A percentile compares a stretch with the other conserved stretches of the same genome.
These are phyloP conservation scores for Anniella stebbinsi DNA, from an alignment of 2,797 vertebrate genomes.

Conservation along the genomic window DNA sequence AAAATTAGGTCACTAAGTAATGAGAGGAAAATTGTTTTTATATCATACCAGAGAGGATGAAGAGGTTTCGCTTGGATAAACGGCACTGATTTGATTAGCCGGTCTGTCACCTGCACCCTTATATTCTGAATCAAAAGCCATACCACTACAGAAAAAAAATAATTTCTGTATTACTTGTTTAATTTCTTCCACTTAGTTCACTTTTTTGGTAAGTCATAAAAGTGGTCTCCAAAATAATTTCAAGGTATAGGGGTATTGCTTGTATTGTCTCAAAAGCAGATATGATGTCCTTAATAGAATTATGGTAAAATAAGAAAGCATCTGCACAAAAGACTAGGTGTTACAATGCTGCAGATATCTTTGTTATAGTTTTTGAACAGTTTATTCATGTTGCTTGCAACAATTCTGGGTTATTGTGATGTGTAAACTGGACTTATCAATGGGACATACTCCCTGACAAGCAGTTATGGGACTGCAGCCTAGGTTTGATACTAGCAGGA, in stretches of 20 bases:
- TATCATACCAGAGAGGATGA: constrained; percentile 57
- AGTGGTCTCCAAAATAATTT: neutral
- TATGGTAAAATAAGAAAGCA: neutral
- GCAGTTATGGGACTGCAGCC: neutral
- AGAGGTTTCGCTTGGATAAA: neutral
- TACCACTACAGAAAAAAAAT: constrained; percentile 31
- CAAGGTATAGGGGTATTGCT: neutral
- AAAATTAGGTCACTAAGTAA: neutral
- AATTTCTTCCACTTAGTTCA: neutral
- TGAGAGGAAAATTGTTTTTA: constrained; percentile 13
- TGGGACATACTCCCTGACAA: too few relatives aligned
- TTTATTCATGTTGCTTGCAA: neutral
- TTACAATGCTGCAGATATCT: neutral
- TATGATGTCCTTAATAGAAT: neutral
- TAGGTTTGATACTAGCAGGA: neutral
- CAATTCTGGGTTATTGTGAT: too few relatives aligned
- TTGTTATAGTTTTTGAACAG: neutral
- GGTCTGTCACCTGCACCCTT: neutral
- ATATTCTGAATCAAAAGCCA: neutral
- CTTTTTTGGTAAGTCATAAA: neutral
- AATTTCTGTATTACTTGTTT: constrained; percentile 9
- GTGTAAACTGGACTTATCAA: too few relatives aligned
- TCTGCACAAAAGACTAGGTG: neutral
- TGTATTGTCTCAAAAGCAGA: neutral
- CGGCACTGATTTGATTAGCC: neutral